Conservation (phyloP, 2,888 invertebrate species). For the Lordiphosa andalusiaca region DNA sequence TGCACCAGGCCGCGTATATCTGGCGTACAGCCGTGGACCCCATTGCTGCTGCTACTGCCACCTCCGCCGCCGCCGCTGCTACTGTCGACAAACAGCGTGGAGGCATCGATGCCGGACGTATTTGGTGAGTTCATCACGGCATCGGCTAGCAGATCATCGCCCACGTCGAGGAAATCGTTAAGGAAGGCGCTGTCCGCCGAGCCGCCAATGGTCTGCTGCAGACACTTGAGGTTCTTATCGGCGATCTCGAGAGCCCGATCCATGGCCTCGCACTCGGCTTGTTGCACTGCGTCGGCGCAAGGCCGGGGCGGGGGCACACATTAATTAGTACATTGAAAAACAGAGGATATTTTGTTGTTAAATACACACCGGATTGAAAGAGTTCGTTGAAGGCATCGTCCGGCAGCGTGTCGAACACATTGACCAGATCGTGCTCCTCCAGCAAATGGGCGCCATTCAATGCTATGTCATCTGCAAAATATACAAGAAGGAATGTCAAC, state of each 20-base stretch:
- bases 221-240: conserved; percentile 86
- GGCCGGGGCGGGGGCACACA: conserved; percentile 51
- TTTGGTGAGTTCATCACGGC: conserved; percentile 76
- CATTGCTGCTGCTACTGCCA: conserved; percentile 57
- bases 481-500: neutral
- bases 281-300: conserved; percentile 78
- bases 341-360: conserved; percentile 53
- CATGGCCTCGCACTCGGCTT: conserved; percentile 92
- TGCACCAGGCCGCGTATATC: conserved; percentile 79
- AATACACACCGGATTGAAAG: conserved; percentile 84
- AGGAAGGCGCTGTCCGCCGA: conserved; percentile 76
- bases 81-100: conserved; percentile 74
- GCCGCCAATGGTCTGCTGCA: conserved; percentile 83
- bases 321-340: conserved; percentile 65
- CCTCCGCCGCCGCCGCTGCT: conserved; percentile 63
- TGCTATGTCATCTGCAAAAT: conserved; percentile 81
- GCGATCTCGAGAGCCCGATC: conserved; percentile 91
- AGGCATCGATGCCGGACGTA: conserved; percentile 76
- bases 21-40: conserved; percentile 36
- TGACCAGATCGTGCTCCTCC: conserved; percentile 88
- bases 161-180: conserved; percentile 78
- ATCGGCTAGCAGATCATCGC: conserved; percentile 78
- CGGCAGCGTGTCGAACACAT: conserved; percentile 88
- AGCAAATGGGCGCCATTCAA: conserved; percentile 83
- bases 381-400: conserved; percentile 92